These are phyloP conservation scores for Styela clava DNA, from an alignment of 23 tunicate species.

Conservation along the genomic window DNA sequence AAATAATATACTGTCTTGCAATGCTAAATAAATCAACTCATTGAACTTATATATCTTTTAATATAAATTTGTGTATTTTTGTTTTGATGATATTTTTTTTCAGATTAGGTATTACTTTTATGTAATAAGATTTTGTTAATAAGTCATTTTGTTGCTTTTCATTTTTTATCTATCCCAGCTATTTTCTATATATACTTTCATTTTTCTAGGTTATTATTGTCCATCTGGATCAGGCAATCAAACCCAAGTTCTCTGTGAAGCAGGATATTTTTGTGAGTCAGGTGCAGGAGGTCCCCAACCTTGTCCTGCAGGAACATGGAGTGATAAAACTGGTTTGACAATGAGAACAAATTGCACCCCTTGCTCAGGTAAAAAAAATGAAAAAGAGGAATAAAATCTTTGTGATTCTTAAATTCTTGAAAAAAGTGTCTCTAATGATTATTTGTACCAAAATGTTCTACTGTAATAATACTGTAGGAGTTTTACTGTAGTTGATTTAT, in stretches of 20 bases:
- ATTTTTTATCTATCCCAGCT: background rate
- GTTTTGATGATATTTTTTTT: too few species aligned
- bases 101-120: too few species aligned
- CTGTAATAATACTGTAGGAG: too few species aligned
- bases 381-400: too few species aligned
- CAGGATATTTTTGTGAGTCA: constrained; percentile 71
- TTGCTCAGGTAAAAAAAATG: constrained; percentile 46
- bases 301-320: constrained; percentile 90
- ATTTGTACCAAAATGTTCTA: background rate
- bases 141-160: too few species aligned
- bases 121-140: too few species aligned
- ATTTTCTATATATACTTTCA: too few species aligned
- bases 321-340: constrained; percentile 58
- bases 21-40: too few species aligned
- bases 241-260: constrained; percentile 48
- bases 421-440: background rate
- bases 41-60: too few species aligned
- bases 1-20: too few species aligned
- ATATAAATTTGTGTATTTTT: too few species aligned
- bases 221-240: constrained; percentile 68
- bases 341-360: constrained; percentile 31
- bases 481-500: too few species aligned
- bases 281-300: constrained; percentile 40
- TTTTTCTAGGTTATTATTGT: constrained; percentile 63
- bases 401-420: background rate